Percentiles rank a stretch among this genome's conserved stretches.
Conservation (phyloP, 2,797 vertebrate genomes). For the Tangara arthus region DNA sequence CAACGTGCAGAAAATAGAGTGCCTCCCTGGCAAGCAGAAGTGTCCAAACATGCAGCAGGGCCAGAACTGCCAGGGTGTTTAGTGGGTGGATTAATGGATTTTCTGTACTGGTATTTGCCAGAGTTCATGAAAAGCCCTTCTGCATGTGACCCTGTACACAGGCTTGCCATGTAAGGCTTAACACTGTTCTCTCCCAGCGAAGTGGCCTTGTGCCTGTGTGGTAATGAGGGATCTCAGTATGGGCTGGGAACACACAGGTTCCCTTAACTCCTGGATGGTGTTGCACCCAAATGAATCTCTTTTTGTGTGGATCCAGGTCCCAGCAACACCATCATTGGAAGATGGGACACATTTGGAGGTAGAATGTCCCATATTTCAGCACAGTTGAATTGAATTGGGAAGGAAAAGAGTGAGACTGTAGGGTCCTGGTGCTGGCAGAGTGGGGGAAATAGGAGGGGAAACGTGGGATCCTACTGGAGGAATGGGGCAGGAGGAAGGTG, state of each 20-base stretch:
- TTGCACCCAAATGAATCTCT: neutral
- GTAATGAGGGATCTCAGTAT: neutral
- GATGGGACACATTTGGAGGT: rapidly evolving
- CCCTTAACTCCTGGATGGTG: neutral
- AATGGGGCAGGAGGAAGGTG: neutral
- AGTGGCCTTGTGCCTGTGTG: neutral
- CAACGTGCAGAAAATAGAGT: slow-evolving; percentile 23
- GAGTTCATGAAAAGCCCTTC: slow-evolving; percentile 1
- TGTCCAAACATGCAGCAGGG: slow-evolving; percentile 23
- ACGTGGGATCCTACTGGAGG: rapidly evolving
- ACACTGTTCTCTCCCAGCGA: neutral
- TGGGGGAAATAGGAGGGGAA: neutral
- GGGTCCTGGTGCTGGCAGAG: neutral
- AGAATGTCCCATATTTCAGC: rapidly evolving
- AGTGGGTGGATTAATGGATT: slow-evolving; percentile 22
- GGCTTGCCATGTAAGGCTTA: neutral
- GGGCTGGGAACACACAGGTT: neutral
- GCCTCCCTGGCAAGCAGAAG: slow-evolving; percentile 31
- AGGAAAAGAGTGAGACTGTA: neutral
- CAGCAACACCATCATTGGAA: neutral
- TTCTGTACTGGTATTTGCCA: slow-evolving; percentile 1
- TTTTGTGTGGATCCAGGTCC: neutral
- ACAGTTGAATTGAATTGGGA: neutral
- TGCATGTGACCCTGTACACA: neutral
- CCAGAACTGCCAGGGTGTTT: slow-evolving; percentile 36